Evolutionary conservation across 2,888 invertebrate species (phyloP), one percentile per base, ranked within the genome.

Genomic region (Octodonta nipae): DNA sequence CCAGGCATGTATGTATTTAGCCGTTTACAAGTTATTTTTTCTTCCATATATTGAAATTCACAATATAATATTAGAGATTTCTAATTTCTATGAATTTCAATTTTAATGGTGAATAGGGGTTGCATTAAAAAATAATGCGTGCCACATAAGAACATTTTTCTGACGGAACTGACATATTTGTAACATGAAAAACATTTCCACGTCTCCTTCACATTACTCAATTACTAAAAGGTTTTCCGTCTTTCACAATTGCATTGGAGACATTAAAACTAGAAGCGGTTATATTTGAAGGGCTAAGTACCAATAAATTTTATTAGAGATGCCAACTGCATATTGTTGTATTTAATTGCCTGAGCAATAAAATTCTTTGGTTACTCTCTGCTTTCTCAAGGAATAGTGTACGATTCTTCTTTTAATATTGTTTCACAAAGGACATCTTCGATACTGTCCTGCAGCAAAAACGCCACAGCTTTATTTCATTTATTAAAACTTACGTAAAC

Each of bases 281-380:
- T 20, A n/a, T 20, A 20, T 20, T 20, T 20, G n/a, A 20, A 20
- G 7, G 20, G n/a, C 20, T 20, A 20, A n/a, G n/a, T n/a, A n/a
- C n/a, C n/a, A n/a, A 20, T 20, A 20, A 20, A 20, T 20, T 20
- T 20, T 20, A 20, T 20, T 20, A 20, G 20, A 20, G 20, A 20
- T 20, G 20, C 20, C 20, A n/a, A 20, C 20, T 20, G 20, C 20
- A 20, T n/a, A n/a, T 20, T 20, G n/a, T 20, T 20, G 20, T 20
- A 7, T 20, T 20, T 20, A 20, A 20, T 20, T 20, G n/a, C 20
- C n/a, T 20, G 20, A 20, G 20, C 20, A 20, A 20, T 20, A 20
- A 20, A 20, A 7, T 20, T 20, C 6, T 20, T 20, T 7, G 6
- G 20, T 20, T 20, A 6, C 20, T 20, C 20, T 6, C n/a, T 20